phyloP scores from a whole-genome alignment of 2,797 vertebrate species.

The Cryptoblepharus egeriae region DNA sequence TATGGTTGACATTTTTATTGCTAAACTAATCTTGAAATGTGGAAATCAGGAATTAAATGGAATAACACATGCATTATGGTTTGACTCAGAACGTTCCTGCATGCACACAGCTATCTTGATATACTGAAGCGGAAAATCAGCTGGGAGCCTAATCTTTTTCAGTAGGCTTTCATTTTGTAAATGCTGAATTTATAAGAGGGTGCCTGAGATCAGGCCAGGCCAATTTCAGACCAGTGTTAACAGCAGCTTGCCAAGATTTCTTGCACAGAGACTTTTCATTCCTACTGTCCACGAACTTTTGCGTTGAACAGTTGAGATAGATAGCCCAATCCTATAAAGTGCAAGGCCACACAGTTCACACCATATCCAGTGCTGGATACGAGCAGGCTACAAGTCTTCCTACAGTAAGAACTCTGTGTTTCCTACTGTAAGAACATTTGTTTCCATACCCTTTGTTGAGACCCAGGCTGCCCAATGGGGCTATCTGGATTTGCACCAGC shows the following conservation, averaged over 20 bases:
- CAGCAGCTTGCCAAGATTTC: neutral
- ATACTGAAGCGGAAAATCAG: conserved; percentile 7
- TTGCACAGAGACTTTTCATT: neutral
- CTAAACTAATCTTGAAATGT: conserved; percentile 27
- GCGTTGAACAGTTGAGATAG: neutral
- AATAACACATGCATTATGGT: conserved; percentile 11
- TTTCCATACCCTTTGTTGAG: too few relatives aligned
- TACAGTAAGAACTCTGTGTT: too few relatives aligned
- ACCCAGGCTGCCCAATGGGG: too few relatives aligned
- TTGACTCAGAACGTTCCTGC: conserved; percentile 13
- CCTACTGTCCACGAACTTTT: neutral
- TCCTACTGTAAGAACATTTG: too few relatives aligned
- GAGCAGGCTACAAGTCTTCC: too few relatives aligned
- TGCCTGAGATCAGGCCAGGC: neutral
- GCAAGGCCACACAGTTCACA: too few relatives aligned
- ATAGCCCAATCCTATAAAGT: too few relatives aligned
- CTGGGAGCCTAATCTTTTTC: neutral
- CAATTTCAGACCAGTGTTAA: neutral
- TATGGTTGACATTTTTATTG: conserved; percentile 45
- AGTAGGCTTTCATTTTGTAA: neutral
- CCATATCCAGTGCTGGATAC: too few relatives aligned
- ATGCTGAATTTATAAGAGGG: neutral
- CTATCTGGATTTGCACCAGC: too few relatives aligned
- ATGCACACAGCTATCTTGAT: neutral
- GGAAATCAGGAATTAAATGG: conserved; percentile 35